Evolutionary conservation across 2,888 invertebrate species (phyloP).

Genomic region (Neoscelio sp.): DNA sequence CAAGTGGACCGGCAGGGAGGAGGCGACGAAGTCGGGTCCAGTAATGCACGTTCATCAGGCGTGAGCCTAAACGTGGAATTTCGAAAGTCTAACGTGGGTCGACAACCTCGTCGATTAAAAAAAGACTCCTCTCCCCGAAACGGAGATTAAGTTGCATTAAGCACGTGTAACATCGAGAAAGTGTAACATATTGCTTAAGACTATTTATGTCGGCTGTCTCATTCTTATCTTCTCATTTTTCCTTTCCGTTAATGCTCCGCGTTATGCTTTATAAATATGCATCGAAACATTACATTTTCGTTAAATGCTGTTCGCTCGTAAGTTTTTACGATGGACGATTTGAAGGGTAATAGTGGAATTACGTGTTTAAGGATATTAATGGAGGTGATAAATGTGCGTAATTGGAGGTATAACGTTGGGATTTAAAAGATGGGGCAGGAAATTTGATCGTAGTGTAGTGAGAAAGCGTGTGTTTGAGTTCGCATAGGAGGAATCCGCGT

Average conservation of each 20-base stretch:
- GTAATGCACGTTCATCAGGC: slow-evolving; percentile 55
- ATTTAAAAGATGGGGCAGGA: too few species aligned
- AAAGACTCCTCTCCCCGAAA: slow-evolving; percentile 39
- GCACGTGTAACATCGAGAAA: slow-evolving; percentile 63
- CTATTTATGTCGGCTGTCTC: slow-evolving; percentile 53
- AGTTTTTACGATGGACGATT: slow-evolving; percentile 38
- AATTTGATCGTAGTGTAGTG: too few species aligned
- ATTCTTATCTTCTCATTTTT: slow-evolving; percentile 55
- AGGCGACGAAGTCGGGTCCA: slow-evolving; percentile 46
- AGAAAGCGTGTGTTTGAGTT: too few species aligned
- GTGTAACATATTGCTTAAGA: slow-evolving; percentile 56
- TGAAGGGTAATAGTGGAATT: slow-evolving; percentile 7
- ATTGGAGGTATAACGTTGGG: slow-evolving; percentile 24
- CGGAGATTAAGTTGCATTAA: slow-evolving; percentile 63
- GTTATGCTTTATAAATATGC: slow-evolving; percentile 56
- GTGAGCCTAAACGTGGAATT: slow-evolving; percentile 62
- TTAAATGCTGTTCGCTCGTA: too few species aligned
- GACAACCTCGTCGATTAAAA: slow-evolving; percentile 53
- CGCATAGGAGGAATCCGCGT: too few species aligned
- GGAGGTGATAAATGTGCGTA: slow-evolving; percentile 23
- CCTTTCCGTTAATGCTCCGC: slow-evolving; percentile 50
- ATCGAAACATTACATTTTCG: slow-evolving; percentile 26
- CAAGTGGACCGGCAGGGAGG: slow-evolving; percentile 51
- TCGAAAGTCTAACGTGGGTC: slow-evolving; percentile 66
- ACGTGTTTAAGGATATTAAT: slow-evolving; percentile 5